These are phyloP conservation scores for Origma solitaria DNA, from an alignment of 2,113 vertebrate genomes.

Conservation along the genomic window DNA sequence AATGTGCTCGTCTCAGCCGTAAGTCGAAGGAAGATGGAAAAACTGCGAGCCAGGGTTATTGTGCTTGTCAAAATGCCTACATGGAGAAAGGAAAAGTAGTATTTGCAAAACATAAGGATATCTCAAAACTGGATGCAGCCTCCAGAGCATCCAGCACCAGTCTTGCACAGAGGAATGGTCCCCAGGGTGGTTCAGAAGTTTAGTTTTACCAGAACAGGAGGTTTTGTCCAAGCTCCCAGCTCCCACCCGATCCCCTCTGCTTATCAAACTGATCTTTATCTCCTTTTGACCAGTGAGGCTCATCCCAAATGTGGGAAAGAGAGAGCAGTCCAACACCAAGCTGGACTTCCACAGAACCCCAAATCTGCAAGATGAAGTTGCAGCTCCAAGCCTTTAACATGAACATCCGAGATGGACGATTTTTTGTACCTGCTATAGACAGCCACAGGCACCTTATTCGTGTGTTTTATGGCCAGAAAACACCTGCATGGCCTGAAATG, in stretches of 20 bases:
- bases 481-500: rapidly evolving
- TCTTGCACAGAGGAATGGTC: background rate
- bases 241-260: background rate
- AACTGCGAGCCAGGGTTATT: background rate
- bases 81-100: rapidly evolving
- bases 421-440: rapidly evolving
- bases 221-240: background rate
- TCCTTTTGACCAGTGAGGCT: rapidly evolving
- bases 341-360: background rate
- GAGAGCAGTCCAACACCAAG: background rate
- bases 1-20: rapidly evolving
- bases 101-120: background rate
- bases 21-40: background rate
- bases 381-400: background rate
- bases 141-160: background rate
- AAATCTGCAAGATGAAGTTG: background rate
- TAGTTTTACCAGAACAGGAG: rapidly evolving
- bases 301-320: rapidly evolving
- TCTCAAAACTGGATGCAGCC: background rate
- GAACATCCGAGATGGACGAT: background rate
- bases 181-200: background rate
- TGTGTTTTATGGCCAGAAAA: background rate
- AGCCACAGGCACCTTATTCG: background rate
- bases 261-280: background rate
- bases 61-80: background rate